These are phyloP conservation scores for Drepanosiphum platanoidis DNA, from an alignment of 2,888 invertebrate species.

Conservation along the genomic window DNA sequence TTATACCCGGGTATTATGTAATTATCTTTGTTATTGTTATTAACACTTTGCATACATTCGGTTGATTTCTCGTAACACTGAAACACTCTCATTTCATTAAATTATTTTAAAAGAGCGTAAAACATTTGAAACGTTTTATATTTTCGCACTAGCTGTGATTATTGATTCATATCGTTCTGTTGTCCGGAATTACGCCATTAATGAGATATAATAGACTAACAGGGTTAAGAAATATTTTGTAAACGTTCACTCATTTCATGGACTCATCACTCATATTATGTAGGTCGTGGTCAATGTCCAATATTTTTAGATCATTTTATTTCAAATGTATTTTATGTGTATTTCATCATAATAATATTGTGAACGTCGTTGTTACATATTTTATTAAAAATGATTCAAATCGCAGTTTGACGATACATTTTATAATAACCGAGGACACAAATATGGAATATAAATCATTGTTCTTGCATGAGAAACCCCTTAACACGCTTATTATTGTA, in stretches of 20 bases:
- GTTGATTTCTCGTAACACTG: background rate
- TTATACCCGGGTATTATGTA: background rate
- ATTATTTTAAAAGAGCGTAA: background rate
- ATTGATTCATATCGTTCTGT: background rate
- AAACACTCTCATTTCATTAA: background rate
- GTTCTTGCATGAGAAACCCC: background rate
- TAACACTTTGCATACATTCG: background rate
- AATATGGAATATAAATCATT: background rate
- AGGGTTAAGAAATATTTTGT: slow-evolving; percentile 53
- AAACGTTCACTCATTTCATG: slow-evolving; percentile 25
- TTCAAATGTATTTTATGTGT: slow-evolving; percentile 40
- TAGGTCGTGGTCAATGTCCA: slow-evolving; percentile 55
- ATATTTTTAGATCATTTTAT: slow-evolving; percentile 54
- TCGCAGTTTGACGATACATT: no score
- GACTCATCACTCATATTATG: slow-evolving; percentile 12
- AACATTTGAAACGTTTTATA: background rate
- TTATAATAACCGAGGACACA: background rate
- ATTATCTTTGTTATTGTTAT: background rate
- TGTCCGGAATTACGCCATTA: slow-evolving; percentile 55
- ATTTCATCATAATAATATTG: slow-evolving; percentile 55
- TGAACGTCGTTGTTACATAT: slow-evolving; percentile 30
- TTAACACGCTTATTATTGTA: background rate
- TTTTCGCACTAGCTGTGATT: background rate
- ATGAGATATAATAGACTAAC: slow-evolving; percentile 45
- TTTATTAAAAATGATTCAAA: slow-evolving; percentile 15